phyloP scores from a whole-genome alignment of 2,113 vertebrate genomes.

The Nothocercus nigrocapillus region DNA sequence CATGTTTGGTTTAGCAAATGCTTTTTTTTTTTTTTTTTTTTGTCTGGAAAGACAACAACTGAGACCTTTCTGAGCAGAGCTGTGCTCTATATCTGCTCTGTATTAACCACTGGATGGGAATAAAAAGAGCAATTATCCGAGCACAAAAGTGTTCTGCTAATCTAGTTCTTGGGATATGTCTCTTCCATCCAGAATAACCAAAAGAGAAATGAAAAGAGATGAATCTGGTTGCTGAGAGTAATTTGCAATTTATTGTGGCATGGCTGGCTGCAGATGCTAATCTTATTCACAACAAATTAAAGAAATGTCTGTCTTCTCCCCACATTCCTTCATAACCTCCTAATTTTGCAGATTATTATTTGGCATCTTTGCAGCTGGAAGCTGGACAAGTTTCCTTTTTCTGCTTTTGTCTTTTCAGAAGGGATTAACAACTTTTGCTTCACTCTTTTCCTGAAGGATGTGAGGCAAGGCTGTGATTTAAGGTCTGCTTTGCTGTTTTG shows the following conservation, averaged over 20 bases:
- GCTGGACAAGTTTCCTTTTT: background rate
- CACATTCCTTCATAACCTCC: background rate
- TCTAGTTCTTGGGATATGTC: background rate
- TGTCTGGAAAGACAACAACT: background rate
- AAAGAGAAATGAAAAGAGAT: background rate
- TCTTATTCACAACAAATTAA: background rate
- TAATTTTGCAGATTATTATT: background rate
- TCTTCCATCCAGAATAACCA: background rate
- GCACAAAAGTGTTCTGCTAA: background rate
- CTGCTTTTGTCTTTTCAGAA: background rate
- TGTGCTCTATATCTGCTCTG: background rate
- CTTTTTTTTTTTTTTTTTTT: background rate
- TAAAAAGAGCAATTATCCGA: background rate
- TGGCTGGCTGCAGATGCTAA: background rate
- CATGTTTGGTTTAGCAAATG: background rate
- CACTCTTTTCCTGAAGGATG: background rate
- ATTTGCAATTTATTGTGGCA: background rate
- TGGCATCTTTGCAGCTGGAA: background rate
- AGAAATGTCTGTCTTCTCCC: background rate
- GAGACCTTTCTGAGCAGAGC: background rate
- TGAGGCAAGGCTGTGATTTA: accelerated
- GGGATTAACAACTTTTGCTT: background rate
- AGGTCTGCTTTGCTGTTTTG: background rate
- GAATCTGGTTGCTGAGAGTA: background rate
- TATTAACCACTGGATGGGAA: background rate